Base-by-base conservation (phyloP, 2,888 invertebrate species). In the Caenorhabditis japonica region DNA sequence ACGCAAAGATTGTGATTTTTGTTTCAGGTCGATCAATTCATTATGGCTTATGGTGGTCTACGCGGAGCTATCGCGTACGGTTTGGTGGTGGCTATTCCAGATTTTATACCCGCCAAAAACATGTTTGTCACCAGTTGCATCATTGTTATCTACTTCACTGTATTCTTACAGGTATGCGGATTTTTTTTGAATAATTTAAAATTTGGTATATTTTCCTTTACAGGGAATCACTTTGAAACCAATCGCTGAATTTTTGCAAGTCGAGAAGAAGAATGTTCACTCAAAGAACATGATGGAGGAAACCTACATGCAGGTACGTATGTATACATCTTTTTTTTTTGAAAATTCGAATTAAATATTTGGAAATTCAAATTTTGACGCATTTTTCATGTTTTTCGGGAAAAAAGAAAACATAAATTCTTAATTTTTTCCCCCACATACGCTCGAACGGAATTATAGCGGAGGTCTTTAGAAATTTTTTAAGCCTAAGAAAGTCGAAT, bases 1-100 rank as follows among this genome's bases (percentile, higher is more conserved):
- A 36, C 10, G n/a, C 3, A 17, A 25, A 12, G 43, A n/a, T n/a
- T n/a, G n/a, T n/a, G n/a, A 94, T 1, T 27, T 96, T 30, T 13
- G 12, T 36, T 46, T 36, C 47, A 76, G 80, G 87, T 87, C 46
- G 91, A 87, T 60, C 84, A 85, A 89, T 97, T 97, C 84, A 90
- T 97, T 70, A 95, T 97, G 95, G 94, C 95, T 10, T 97, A 82
- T 46, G 96, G 96, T 83, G 97, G 95, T 71, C 91, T 97, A 68
- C 91, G 97, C 84, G 97, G 97, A 23, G 97, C 97, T 44, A 96
- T 97, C 21, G 97, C 97, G 58, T 97, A 97, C 88, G 96, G 96
- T 62, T 90, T 83, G 33, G 84, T 82, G 1, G 84, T 84, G 0
- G 83, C 84, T 2, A 56, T 84, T 61, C 81, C 82, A 23, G 91